Evolutionary conservation across 2,888 invertebrate genomes (phyloP), one percentile per base, ranked within the genome.

Genomic region (Aphidoletes aphidimyza): DNA sequence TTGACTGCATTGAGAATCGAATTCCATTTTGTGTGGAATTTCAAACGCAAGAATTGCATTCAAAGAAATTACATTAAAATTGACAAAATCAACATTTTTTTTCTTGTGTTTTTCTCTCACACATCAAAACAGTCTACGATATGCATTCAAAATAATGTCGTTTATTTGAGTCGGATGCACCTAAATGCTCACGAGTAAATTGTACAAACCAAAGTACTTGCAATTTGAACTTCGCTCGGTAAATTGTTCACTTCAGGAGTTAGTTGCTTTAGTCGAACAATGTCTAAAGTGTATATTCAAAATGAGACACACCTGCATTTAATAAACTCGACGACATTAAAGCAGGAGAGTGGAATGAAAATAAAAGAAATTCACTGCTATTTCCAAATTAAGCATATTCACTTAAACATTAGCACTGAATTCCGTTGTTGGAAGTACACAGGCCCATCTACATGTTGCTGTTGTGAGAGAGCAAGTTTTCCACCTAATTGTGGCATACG

Each of bases 401-500:
- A 30, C 2, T 54, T 22, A 69, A 30, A 11, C 6, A 14, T 69
- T 5, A 26, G 14, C 69, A 69, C 17, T 69, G 69, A 69, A 69
- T 69, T 69, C 69, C 34, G 69, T 14, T 11, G 54, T 22, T n/a
- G 5, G n/a, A 6, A 22, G 3, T 26, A 54, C n/a, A 22, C 54
- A n/a, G 54, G 26, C 34, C n/a, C n/a, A 69, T 69, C 30, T 69
- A 69, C 69, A 69, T 69, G 69, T 69, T n/a, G 69, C 26, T 30
- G 69, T 34, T 26, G n/a, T n/a, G n/a, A n/a, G n/a, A n/a, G n/a
- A 69, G 69, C 69, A 69, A 69, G 69, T 69, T 69, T 69, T 69
- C 69, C 69, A 69, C 69, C 69, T 30, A 69, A 30, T 69, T 69
- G 69, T 30, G 34, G 69, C 34, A 22, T 54, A 54, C 54, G 22